A percentile compares a stretch with the other conserved stretches of the same genome.
Evolutionary conservation across 2,797 vertebrate genomes (phyloP).

Genomic region (Trematomus bernacchii): DNA sequence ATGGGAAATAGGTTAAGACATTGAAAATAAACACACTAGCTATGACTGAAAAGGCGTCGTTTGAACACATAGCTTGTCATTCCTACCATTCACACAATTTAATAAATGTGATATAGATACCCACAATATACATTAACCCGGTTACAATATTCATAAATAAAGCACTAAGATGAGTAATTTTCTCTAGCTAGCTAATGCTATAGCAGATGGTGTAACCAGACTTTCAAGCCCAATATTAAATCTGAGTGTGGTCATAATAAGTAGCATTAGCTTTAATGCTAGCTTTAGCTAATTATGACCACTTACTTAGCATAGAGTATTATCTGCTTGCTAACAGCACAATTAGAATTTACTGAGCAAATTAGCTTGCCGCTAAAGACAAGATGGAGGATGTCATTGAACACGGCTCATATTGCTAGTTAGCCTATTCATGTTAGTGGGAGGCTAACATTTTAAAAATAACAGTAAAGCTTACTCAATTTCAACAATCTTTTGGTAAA

Average conservation of each 20-base stretch:
- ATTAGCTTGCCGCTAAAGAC: not conserved
- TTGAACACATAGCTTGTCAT: not conserved
- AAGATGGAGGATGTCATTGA: not conserved
- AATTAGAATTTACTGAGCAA: not conserved
- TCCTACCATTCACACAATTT: not conserved
- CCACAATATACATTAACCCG: not conserved
- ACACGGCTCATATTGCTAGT: not conserved
- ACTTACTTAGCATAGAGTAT: not conserved
- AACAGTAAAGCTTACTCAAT: no score
- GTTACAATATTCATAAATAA: not conserved
- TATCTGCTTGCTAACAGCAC: not conserved
- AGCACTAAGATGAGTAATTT: not conserved
- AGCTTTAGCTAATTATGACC: no score
- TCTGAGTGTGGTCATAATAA: no score
- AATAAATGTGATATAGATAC: not conserved
- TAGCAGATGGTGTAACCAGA: no score
- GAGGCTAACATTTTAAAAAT: no score
- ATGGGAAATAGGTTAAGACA: not conserved
- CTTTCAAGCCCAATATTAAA: not conserved
- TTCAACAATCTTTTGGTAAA: not conserved
- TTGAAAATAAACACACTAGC: not conserved
- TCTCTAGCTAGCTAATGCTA: not conserved
- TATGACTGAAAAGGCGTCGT: not conserved
- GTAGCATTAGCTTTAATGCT: no score
- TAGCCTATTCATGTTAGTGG: not conserved